Evolutionary conservation across 2,113 vertebrate species (phyloP).

Genomic region (Pelodiscus sinensis): DNA sequence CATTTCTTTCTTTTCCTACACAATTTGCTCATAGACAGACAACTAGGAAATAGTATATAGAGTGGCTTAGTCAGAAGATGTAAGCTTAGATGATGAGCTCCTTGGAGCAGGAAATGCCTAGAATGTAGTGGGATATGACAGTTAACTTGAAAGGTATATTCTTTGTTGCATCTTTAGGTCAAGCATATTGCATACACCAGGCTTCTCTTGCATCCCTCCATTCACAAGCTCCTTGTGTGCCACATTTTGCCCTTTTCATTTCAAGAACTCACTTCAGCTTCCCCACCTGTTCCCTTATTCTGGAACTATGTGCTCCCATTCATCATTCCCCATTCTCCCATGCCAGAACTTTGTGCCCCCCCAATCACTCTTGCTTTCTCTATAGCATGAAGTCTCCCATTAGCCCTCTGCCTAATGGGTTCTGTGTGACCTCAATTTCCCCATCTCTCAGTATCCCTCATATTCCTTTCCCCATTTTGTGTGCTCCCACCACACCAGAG

Average conservation of each 20-base stretch:
- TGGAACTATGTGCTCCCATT: too few relatives aligned
- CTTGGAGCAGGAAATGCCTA: background rate
- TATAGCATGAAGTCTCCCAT: too few relatives aligned
- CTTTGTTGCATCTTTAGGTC: background rate
- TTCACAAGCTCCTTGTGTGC: background rate
- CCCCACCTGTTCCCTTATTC: background rate
- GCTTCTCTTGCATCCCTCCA: background rate
- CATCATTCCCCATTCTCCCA: too few relatives aligned
- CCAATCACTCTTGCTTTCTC: background rate
- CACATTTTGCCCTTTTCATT: background rate
- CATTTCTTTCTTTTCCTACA: background rate
- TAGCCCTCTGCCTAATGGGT: background rate
- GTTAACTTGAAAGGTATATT: background rate
- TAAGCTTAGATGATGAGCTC: background rate
- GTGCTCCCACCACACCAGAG: too few relatives aligned
- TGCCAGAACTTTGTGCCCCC: background rate
- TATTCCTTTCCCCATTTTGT: background rate
- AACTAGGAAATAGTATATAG: background rate
- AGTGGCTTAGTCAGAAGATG: constrained; percentile 5
- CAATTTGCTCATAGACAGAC: background rate
- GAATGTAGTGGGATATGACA: background rate
- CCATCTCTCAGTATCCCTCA: background rate
- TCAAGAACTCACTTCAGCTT: background rate
- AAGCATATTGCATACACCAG: background rate
- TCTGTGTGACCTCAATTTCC: background rate